Conservation (phyloP, 2,113 vertebrate species). For the Tragelaphus strepsiceros region DNA sequence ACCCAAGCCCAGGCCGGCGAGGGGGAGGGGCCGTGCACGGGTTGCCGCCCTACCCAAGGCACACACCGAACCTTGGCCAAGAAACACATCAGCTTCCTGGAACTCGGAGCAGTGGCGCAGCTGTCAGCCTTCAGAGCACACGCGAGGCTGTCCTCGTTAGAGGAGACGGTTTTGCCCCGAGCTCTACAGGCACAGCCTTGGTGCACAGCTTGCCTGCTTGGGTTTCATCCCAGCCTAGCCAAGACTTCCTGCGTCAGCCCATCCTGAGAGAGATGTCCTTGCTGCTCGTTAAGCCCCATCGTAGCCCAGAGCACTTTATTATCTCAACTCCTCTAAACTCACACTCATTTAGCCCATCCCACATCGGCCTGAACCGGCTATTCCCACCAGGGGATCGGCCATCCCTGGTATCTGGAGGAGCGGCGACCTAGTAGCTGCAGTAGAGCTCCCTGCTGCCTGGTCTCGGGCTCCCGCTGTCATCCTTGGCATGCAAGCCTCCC, state of each 20-base stretch:
- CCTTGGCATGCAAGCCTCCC: neutral
- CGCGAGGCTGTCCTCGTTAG: slow-evolving; percentile 71
- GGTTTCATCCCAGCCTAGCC: neutral
- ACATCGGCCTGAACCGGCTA: neutral
- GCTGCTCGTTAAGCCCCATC: neutral
- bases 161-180: slow-evolving; percentile 67
- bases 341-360: neutral
- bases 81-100: slow-evolving; percentile 81
- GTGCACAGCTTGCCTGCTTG: neutral
- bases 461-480: neutral
- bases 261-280: neutral
- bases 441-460: fast-evolving
- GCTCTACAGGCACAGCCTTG: slow-evolving; percentile 26
- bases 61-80: slow-evolving; percentile 74
- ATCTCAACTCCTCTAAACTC: slow-evolving; percentile 38
- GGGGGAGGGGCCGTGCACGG: slow-evolving; percentile 25
- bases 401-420: neutral
- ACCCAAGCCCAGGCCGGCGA: slow-evolving; percentile 5
- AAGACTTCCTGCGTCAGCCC: neutral
- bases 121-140: slow-evolving; percentile 72
- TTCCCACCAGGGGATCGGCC: neutral
- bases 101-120: slow-evolving; percentile 69
- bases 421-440: too few species aligned
- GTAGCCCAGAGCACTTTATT: neutral
- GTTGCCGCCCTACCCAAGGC: slow-evolving; percentile 73